These are phyloP conservation scores for Serrognathus titanus DNA, from an alignment of 2,888 invertebrate genomes.

Conservation along the genomic window DNA sequence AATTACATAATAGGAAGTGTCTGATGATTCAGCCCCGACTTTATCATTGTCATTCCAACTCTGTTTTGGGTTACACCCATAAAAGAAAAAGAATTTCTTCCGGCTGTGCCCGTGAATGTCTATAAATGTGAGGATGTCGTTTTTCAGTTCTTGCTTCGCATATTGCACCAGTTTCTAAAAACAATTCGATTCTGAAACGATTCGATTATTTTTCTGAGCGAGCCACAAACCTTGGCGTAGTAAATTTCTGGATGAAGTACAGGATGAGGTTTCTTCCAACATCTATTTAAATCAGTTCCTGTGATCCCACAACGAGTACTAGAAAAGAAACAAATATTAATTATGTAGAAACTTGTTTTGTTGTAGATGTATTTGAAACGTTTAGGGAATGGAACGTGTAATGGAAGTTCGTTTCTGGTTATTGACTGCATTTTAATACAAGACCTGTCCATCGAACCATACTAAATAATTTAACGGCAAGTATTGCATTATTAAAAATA, in stretches of 20 bases:
- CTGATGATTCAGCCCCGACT: constrained; percentile 21
- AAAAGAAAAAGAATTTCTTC: constrained; percentile 81
- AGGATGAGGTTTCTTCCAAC: constrained; percentile 76
- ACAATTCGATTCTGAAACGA: not conserved
- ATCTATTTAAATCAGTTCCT: constrained; percentile 81
- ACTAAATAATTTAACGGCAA: constrained; percentile 5
- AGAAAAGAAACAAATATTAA: constrained; percentile 31
- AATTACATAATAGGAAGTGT: constrained; percentile 25
- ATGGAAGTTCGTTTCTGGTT: constrained; percentile 1
- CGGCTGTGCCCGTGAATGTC: constrained; percentile 83
- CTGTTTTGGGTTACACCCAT: constrained; percentile 71
- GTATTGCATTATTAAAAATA: constrained; percentile 13
- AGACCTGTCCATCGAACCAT: not conserved
- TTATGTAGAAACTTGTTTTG: not conserved
- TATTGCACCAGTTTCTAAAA: constrained; percentile 29
- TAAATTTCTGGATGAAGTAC: constrained; percentile 77
- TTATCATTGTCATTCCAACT: constrained; percentile 64
- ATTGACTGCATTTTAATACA: not conserved
- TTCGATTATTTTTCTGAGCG: not conserved
- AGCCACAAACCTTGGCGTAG: constrained; percentile 64
- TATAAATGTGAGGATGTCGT: constrained; percentile 52
- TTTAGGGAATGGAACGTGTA: not conserved
- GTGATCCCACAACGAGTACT: constrained; percentile 81
- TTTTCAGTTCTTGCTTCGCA: constrained; percentile 25
- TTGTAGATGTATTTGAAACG: not conserved